phyloP scores from a whole-genome alignment of 2,797 vertebrate genomes.

The Aulostomus chinensis region DNA sequence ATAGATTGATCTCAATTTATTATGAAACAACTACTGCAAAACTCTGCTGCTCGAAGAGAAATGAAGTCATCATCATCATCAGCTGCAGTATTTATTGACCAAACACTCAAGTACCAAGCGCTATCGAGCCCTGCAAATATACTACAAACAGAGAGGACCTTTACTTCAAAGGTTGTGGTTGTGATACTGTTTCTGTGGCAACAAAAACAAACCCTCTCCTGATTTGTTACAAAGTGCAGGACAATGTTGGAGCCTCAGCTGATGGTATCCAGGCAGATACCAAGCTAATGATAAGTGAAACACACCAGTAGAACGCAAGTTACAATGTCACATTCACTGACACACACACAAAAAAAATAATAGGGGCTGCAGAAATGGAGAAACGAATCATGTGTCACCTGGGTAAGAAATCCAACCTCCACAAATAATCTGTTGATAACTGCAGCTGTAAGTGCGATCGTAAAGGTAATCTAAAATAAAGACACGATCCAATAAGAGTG shows the following conservation, averaged over 20 bases:
- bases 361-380: too few relatives aligned
- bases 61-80: too few relatives aligned
- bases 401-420: too few relatives aligned
- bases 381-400: too few relatives aligned
- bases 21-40: slow-evolving; percentile 35
- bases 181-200: background rate
- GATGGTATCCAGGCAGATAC: background rate
- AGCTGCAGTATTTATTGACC: slow-evolving; percentile 41
- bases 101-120: slow-evolving; percentile 31
- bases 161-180: slow-evolving; percentile 7
- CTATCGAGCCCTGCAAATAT: slow-evolving; percentile 26
- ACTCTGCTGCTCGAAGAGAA: too few relatives aligned
- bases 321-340: background rate
- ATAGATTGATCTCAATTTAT: background rate
- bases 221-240: background rate
- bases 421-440: too few relatives aligned
- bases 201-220: background rate
- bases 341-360: too few relatives aligned
- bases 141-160: background rate
- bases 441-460: too few relatives aligned
- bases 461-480: too few relatives aligned
- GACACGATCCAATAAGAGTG: too few relatives aligned
- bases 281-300: background rate
- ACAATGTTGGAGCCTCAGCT: background rate
- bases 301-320: background rate